These are phyloP conservation scores for Thunnus maccoyii DNA, from an alignment of 2,113 vertebrate genomes.

Conservation along the genomic window DNA sequence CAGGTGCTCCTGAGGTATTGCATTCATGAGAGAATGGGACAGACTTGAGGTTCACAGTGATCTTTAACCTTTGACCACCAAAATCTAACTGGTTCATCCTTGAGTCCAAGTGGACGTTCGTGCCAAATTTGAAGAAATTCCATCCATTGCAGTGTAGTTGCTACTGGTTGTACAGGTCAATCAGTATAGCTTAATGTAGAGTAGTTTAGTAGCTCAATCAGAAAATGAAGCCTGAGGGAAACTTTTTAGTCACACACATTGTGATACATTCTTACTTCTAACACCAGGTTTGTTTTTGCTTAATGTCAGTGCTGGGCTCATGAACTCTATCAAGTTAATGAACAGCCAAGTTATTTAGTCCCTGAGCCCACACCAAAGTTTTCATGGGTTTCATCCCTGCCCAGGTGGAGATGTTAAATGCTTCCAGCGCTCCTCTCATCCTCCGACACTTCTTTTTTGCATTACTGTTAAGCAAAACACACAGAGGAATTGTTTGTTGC, in stretches of 20 bases:
- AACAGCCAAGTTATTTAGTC: slow-evolving; percentile 16
- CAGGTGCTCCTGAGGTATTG: too few species aligned
- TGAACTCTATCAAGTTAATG: slow-evolving; percentile 18
- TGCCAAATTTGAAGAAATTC: not conserved
- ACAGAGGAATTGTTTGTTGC: slow-evolving; percentile 69
- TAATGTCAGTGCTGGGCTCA: slow-evolving; percentile 5
- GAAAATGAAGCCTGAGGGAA: not conserved
- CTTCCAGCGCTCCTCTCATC: slow-evolving; percentile 32
- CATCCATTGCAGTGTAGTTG: not conserved
- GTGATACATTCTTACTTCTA: not conserved
- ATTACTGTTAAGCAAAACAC: slow-evolving; percentile 51
- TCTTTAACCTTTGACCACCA: too few species aligned
- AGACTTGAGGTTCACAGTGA: too few species aligned
- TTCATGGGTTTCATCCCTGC: slow-evolving; percentile 8
- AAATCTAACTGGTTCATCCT: too few species aligned
- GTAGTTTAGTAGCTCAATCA: not conserved
- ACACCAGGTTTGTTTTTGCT: slow-evolving; percentile 3
- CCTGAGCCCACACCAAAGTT: slow-evolving; percentile 25
- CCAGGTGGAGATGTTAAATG: slow-evolving; percentile 54
- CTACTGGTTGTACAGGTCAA: not conserved
- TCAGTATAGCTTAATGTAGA: not conserved
- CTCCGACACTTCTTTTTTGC: slow-evolving; percentile 25
- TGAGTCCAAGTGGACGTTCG: too few species aligned
- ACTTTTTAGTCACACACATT: not conserved
- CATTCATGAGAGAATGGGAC: too few species aligned